Conservation (phyloP, 2,113 vertebrate species). For the Podiceps cristatus region DNA sequence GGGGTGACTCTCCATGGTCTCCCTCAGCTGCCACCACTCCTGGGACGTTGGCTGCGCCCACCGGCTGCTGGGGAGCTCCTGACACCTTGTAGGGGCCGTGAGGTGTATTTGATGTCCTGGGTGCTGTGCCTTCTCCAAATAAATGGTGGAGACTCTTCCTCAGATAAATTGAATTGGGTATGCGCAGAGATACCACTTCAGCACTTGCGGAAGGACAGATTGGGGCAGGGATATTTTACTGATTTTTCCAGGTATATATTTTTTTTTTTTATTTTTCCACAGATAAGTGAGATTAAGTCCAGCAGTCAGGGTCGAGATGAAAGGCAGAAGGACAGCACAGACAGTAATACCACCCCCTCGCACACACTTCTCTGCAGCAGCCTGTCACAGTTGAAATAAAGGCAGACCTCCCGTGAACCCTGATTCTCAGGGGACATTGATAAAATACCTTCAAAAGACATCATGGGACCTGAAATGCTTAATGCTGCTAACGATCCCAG, state of each 20-base stretch:
- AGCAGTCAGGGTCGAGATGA: neutral
- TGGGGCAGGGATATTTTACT: neutral
- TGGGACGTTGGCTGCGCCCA: accelerated
- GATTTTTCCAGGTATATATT: neutral
- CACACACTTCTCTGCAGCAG: neutral
- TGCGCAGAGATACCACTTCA: neutral
- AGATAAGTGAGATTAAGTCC: neutral
- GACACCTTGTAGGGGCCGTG: neutral
- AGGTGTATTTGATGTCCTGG: accelerated
- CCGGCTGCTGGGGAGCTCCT: neutral
- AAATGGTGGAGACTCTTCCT: neutral
- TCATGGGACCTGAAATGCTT: neutral
- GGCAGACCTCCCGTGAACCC: neutral
- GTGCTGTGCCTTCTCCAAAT: neutral
- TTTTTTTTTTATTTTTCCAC: neutral
- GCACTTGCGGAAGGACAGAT: accelerated
- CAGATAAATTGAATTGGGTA: neutral
- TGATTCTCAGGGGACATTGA: neutral
- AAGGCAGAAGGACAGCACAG: neutral
- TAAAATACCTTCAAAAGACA: neutral
- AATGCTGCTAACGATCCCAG: neutral
- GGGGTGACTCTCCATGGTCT: accelerated
- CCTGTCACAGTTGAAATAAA: neutral
- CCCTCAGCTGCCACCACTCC: neutral
- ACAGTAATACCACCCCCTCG: neutral